Evolutionary conservation across 2,797 vertebrate species (phyloP), one percentile per base, ranked within the genome.

Genomic region (Amblyraja radiata): DNA sequence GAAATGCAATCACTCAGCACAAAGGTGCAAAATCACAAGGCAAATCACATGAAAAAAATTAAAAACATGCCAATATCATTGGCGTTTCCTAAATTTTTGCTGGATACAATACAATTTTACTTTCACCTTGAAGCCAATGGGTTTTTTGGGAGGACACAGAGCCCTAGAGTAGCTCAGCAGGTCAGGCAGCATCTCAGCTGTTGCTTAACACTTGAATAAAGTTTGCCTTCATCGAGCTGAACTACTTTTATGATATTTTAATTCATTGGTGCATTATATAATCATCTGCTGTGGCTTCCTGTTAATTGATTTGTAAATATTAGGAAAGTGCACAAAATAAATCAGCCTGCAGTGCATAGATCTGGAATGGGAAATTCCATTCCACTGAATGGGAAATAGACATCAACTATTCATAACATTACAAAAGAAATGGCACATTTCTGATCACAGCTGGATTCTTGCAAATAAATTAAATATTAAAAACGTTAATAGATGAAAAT

Each of bases 1-100:
- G 10, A 68, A 54, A 92, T 92, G 32, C 63, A 68, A 88, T 88
- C 68, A 23, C 36, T 46, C 71, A 92, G 90, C 36, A 92, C 65
- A 54, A 74, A 74, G 36, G 32, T 76, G 36, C 46, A 74, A 39
- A 74, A 76, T 36, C 21, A 76, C 73, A 92, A 92, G 90, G 68
- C 68, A 91, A 91, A 88, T 2, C 84, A 88, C 14, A 5, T 79
- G 77, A 32, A 36, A 39, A 65, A 88, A 88, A 65, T 68, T 68
- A 68, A 90, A 46, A 71, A 18, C 84, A 76, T 54, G 68, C 68
- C 73, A 91, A 91, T 13, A 1, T 14, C 46, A 74, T 91, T 91
- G 10, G 36, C 36, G 25, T 39, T 23, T 46, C 39, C 5, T 91
- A 28, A 21, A 11, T 25, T 14, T 71, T 92, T 74, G 71, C 13